These are phyloP conservation scores for Diorhabda sublineata DNA, from an alignment of 1,140 invertebrate genomes.

Conservation along the genomic window DNA sequence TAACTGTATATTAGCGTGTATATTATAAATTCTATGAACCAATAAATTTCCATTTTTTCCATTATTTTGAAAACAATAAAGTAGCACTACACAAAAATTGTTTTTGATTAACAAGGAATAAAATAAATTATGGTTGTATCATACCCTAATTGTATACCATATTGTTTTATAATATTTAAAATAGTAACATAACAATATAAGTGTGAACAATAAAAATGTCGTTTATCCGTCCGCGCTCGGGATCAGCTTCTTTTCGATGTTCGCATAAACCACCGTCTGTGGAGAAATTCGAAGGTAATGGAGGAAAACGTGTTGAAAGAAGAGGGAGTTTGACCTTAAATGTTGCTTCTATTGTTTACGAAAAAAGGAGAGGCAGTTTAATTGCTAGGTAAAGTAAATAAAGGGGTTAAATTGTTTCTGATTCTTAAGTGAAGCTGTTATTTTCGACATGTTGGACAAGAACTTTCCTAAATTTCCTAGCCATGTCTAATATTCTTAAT, in stretches of 20 bases:
- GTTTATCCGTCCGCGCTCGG: slow-evolving; percentile 1
- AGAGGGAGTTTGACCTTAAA: slow-evolving; percentile 36
- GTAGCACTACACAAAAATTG: too few species aligned
- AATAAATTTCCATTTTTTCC: too few species aligned
- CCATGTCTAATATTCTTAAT: too few species aligned
- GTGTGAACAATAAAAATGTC: slow-evolving; percentile 9
- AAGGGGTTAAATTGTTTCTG: neutral
- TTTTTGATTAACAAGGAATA: too few species aligned
- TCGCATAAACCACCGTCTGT: slow-evolving; percentile 8
- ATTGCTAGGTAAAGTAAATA: slow-evolving; percentile 39
- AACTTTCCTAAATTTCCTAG: too few species aligned
- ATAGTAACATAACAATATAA: neutral
- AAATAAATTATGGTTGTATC: too few species aligned
- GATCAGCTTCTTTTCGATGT: slow-evolving; percentile 9
- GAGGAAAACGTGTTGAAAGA: slow-evolving; percentile 24
- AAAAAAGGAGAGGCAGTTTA: slow-evolving; percentile 45
- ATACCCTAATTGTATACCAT: neutral
- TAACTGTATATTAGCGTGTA: too few species aligned
- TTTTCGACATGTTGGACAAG: neutral
- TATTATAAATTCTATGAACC: too few species aligned
- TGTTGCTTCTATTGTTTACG: slow-evolving; percentile 23
- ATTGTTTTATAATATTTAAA: neutral
- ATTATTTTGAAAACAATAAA: too few species aligned
- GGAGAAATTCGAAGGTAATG: slow-evolving; percentile 7
- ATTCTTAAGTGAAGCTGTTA: neutral